Evolutionary conservation across 1,140 invertebrate species (phyloP), one percentile per base, ranked within the genome.

Genomic region (Pectinophora gossypiella): DNA sequence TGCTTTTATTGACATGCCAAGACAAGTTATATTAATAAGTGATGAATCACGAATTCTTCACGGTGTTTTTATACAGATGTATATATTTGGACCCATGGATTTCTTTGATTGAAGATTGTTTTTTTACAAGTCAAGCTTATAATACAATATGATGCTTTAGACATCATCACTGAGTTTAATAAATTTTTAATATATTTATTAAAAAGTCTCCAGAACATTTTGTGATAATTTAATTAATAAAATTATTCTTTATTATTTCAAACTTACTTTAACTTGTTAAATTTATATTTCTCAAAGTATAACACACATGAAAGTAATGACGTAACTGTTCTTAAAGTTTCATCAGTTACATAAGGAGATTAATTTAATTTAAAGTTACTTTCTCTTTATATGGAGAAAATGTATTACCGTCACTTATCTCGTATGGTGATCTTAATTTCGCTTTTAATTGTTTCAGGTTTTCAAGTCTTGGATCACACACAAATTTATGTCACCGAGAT

Each of bases 401-500:
- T 10, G 22, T 5, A n/a, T 32, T 32, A 32, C n/a, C n/a, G n/a
- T n/a, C n/a, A n/a, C n/a, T n/a, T n/a, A n/a, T n/a, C n/a, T n/a
- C n/a, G n/a, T n/a, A n/a, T n/a, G n/a, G n/a, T 3, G 38, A 18
- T 43, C 40, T 52, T 46, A 43, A 54, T 56, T 2, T 16, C 48
- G 15, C 53, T 49, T 62, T 61, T 59, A 56, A 19, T 76, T 80
- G 66, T 84, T 84, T 7, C 72, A 84, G 80, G 68, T 75, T 74
- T 76, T 79, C 76, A 64, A 52, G 53, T 50, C 52, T 60, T 50
- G 44, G 15, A 57, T 52, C 48, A 65, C 51, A 66, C 53, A 52
- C 58, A 56, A 71, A 65, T 82, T 68, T 82, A 84, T 84, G 80
- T 61, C 76, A 76, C 80, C 72, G 50, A 74, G 59, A 76, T 68